Evolutionary conservation across 37 sponge, comb jelly and placozoan genomes (phyloP).

Genomic region (Dysidea cf. avara): DNA sequence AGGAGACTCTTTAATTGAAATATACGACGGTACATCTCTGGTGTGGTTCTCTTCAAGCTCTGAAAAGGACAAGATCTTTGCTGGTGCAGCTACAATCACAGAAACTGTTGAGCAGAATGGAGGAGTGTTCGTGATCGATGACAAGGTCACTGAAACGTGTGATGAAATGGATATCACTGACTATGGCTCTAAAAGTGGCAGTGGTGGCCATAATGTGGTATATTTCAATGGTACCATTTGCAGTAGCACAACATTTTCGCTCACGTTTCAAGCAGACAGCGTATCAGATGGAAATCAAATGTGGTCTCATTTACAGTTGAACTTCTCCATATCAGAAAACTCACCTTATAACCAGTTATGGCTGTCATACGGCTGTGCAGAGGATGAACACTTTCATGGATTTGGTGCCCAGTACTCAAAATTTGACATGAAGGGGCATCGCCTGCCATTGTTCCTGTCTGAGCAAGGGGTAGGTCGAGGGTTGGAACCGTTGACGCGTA

Average conservation of each 20-base stretch:
- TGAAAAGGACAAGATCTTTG: neutral
- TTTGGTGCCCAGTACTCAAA: slow-evolving; percentile 76
- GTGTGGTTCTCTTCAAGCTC: slow-evolving; percentile 39
- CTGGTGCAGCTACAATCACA: slow-evolving; percentile 20
- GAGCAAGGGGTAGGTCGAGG: slow-evolving; percentile 86
- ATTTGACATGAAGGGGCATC: slow-evolving; percentile 63
- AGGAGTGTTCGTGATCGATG: slow-evolving; percentile 27
- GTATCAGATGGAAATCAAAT: slow-evolving; percentile 3
- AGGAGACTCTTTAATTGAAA: neutral
- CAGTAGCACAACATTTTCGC: slow-evolving; percentile 7
- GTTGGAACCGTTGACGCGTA: slow-evolving; percentile 47
- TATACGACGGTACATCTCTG: slow-evolving; percentile 7
- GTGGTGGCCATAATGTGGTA: neutral
- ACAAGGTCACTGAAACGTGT: slow-evolving; percentile 3
- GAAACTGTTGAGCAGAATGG: slow-evolving; percentile 32
- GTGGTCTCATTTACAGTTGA: slow-evolving; percentile 27
- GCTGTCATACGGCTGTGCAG: slow-evolving; percentile 52
- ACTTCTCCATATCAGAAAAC: neutral
- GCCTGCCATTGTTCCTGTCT: slow-evolving; percentile 68
- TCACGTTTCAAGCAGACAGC: slow-evolving; percentile 37
- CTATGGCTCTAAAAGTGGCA: neutral
- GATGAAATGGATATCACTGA: slow-evolving; percentile 2
- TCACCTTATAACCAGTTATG: slow-evolving; percentile 44
- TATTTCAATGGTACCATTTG: slow-evolving; percentile 40
- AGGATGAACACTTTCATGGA: slow-evolving; percentile 71